Base-by-base conservation (phyloP, 1,140 invertebrate species). In the Chlorops oryzae region DNA sequence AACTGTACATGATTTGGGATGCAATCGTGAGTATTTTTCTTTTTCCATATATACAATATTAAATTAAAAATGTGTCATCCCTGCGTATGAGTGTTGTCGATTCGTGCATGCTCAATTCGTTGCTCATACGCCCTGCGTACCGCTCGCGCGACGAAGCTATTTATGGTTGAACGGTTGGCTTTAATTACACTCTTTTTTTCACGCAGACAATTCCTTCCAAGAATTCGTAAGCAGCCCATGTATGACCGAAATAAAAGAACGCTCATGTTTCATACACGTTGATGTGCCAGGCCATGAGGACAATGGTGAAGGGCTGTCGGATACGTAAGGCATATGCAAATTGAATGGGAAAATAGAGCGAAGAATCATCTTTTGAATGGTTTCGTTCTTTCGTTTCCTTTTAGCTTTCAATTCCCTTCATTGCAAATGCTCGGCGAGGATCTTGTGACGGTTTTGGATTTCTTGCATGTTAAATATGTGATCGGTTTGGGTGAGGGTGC, bases 201-300 rank as follows among this genome's bases (percentile, higher is more conserved):
- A 22, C 13, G 6, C 73, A 88, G 85, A 87, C 68, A 80, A 81
- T 34, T 83, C 83, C 4, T 81, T 86, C 71, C 80, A 85, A 62
- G 83, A 86, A 61, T 87, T 87, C 61, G 81, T 91, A 41, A 83
- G 87, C 59, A 81, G 85, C 68, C 83, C 86, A 5, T 82, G 83
- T 43, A 93, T 93, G 90, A 75, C 75, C 34, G 86, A 90, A 73
- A 88, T 93, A 46, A 88, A 87, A 63, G 82, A 89, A 34, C 77
- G 90, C 25, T 90, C 88, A 34, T 84, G 90, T 61, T 93, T 91
- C 75, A 87, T 94, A 51, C 88, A 93, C 67, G 81, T 94, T 12
- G 89, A 92, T 71, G 80, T 92, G 13, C 90, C 91, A 2, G 91
- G 91, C 1, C 91, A 94, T 69, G 88, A 88, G 56, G 87, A 91